These are phyloP conservation scores for Cheirogaleus major DNA, from an alignment of 2,797 vertebrate species.

Conservation along the genomic window DNA sequence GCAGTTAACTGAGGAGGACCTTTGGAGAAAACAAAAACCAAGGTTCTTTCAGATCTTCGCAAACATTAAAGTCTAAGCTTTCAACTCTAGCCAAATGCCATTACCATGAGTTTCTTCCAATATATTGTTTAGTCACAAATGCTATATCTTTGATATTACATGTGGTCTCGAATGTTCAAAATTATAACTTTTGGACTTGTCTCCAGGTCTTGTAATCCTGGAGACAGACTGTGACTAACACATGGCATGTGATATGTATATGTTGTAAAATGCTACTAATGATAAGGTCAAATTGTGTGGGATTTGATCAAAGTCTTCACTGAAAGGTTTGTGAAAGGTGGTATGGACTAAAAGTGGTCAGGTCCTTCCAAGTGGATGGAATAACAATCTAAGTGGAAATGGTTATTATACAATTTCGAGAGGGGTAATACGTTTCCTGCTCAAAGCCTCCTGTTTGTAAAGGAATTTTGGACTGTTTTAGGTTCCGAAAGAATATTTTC, in stretches of 20 bases:
- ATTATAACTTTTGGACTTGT: slow-evolving; percentile 60
- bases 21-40: slow-evolving; percentile 64
- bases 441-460: not conserved
- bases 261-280: slow-evolving; percentile 39
- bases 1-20: slow-evolving; percentile 71
- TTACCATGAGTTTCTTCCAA: slow-evolving; percentile 59
- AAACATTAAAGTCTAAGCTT: slow-evolving; percentile 72
- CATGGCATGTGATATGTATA: not conserved
- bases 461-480: not conserved
- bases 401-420: not conserved
- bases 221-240: slow-evolving; percentile 67
- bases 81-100: slow-evolving; percentile 76
- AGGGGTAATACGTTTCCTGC: not conserved
- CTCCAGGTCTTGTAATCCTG: slow-evolving; percentile 40
- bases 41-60: slow-evolving; percentile 69
- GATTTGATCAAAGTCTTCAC: slow-evolving; percentile 47
- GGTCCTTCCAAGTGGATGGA: not conserved
- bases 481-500: not conserved
- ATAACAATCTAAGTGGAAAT: not conserved
- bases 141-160: slow-evolving; percentile 65
- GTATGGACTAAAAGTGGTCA: not conserved
- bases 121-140: slow-evolving; percentile 49
- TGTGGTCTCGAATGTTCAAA: slow-evolving; percentile 66
- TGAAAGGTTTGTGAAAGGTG: not conserved
- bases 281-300: not conserved